Conservation (phyloP, 2,888 invertebrate genomes). For the Agonopterix arenella region DNA sequence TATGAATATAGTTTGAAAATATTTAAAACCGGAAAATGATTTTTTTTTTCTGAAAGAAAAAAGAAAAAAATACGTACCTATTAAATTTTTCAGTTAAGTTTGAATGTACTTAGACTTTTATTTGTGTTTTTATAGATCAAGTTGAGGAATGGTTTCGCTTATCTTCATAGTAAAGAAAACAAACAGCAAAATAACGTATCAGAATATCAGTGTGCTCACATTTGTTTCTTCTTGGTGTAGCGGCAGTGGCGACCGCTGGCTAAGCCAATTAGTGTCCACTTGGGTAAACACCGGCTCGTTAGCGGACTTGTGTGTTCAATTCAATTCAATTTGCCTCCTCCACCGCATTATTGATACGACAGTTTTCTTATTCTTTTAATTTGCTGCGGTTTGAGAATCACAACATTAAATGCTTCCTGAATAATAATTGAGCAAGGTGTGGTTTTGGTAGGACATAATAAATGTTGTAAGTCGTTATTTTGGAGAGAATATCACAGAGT, state of each 20-base stretch:
- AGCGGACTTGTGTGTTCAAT: slow-evolving; percentile 75
- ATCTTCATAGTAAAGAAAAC: no score
- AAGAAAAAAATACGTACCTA: no score
- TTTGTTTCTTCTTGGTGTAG: slow-evolving; percentile 12
- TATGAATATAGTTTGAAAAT: no score
- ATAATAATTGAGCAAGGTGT: neutral
- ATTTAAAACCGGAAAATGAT: no score
- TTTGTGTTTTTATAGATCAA: no score
- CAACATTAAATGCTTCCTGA: neutral
- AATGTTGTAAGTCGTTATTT: no score
- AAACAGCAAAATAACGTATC: no score
- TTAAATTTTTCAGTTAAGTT: no score
- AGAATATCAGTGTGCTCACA: slow-evolving; percentile 14
- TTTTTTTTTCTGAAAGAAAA: no score
- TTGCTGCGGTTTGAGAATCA: slow-evolving; percentile 27
- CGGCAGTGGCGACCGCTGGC: slow-evolving; percentile 62
- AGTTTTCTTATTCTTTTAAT: slow-evolving; percentile 32
- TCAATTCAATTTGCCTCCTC: slow-evolving; percentile 72
- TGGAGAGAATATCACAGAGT: no score
- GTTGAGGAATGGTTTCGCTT: no score
- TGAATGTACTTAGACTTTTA: no score
- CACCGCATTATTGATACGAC: slow-evolving; percentile 67
- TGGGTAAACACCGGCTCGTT: slow-evolving; percentile 75
- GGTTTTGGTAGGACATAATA: neutral
- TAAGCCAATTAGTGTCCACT: slow-evolving; percentile 77